These are phyloP conservation scores for Choristoneura fumiferana DNA, from an alignment of 1,140 invertebrate species.

Conservation along the genomic window DNA sequence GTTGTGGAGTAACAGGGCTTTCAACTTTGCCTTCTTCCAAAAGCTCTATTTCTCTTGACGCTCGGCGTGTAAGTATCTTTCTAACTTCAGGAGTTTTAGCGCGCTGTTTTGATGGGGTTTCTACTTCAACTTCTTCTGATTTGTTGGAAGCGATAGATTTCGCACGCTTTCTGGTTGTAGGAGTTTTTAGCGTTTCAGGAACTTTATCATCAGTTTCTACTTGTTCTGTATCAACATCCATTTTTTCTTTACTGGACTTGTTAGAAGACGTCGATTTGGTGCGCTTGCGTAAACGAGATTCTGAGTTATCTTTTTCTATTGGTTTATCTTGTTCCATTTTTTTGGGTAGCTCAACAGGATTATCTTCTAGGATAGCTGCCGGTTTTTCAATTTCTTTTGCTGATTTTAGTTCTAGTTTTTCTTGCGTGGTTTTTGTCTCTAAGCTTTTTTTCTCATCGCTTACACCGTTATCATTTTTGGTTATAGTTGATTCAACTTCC, in stretches of 20 bases:
- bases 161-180: conserved; percentile 37
- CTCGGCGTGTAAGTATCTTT: conserved; percentile 53
- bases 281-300: conserved; percentile 7
- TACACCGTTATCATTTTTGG: background rate
- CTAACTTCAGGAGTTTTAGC: conserved; percentile 47
- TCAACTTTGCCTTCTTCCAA: conserved; percentile 41
- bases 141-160: conserved; percentile 46
- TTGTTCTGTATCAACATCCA: conserved; percentile 16
- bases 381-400: background rate
- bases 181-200: conserved; percentile 42
- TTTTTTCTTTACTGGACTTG: conserved; percentile 16
- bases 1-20: conserved; percentile 41
- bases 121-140: conserved; percentile 34
- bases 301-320: background rate
- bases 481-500: background rate
- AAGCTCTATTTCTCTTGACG: conserved; percentile 55
- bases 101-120: conserved; percentile 47
- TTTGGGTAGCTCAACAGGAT: background rate
- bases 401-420: background rate
- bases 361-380: too few relatives aligned
- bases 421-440: background rate
- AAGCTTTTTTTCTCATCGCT: background rate
- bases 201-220: conserved; percentile 10
- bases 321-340: background rate
- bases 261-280: background rate